Conservation (phyloP, 1,140 invertebrate genomes). For the Steinernema khuongi region DNA sequence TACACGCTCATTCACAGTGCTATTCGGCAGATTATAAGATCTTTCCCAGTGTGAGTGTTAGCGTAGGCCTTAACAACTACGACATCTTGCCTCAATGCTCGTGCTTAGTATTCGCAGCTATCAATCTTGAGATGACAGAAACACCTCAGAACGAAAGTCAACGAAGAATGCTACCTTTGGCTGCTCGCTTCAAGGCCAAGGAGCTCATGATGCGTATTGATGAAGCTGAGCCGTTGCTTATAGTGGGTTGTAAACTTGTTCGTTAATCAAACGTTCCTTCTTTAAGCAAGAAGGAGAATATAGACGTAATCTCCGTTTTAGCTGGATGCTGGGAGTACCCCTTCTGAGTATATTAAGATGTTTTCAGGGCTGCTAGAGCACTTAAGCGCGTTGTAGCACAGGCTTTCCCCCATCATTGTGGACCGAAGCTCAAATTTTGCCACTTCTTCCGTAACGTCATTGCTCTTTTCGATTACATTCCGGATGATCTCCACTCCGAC, state of each 20-base stretch:
- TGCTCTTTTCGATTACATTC: neutral
- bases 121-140: conserved; percentile 6
- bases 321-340: too few relatives aligned
- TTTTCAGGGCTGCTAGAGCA: neutral
- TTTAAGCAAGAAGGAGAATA: too few relatives aligned
- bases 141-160: neutral
- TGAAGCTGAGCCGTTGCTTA: neutral
- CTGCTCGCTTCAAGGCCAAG: conserved; percentile 12
- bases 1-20: neutral
- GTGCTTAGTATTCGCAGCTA: too few relatives aligned
- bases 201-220: neutral
- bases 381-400: neutral
- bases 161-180: neutral
- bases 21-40: neutral
- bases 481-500: neutral
- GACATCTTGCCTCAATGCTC: too few relatives aligned
- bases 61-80: too few relatives aligned
- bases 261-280: neutral
- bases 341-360: neutral
- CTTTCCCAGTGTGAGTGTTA: neutral
- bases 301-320: too few relatives aligned
- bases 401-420: neutral
- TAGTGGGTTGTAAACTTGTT: conserved; percentile 3
- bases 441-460: neutral
- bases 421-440: neutral